Conservation (phyloP, 2,113 vertebrate species). For the Gadus macrocephalus region DNA sequence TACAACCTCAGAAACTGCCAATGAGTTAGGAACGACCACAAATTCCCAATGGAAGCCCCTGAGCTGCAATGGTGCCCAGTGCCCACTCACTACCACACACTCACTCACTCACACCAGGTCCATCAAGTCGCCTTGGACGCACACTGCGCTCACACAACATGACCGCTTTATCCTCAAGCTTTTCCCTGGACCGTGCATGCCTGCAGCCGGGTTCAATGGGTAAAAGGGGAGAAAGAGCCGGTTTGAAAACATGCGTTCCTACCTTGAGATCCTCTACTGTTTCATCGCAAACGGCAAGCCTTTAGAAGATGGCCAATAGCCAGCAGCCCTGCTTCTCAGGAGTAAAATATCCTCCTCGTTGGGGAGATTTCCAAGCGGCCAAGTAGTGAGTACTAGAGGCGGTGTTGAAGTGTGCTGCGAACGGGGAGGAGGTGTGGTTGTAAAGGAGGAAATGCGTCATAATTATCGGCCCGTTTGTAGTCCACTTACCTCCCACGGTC, state of each 20-base stretch:
- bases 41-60: constrained; percentile 6
- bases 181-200: constrained; percentile 38
- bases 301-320: constrained; percentile 52
- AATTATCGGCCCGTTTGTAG: constrained; percentile 56
- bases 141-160: constrained; percentile 20
- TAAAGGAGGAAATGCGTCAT: constrained; percentile 61
- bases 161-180: constrained; percentile 28
- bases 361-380: constrained; percentile 55
- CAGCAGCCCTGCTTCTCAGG: constrained; percentile 51
- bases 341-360: constrained; percentile 54
- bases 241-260: constrained; percentile 32
- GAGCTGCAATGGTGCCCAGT: background rate
- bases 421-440: constrained; percentile 24
- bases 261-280: constrained; percentile 61
- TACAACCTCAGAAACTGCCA: constrained; percentile 14
- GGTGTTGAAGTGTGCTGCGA: constrained; percentile 29
- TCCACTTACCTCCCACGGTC: constrained; percentile 22
- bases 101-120: no score
- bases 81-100: no score
- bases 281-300: constrained; percentile 56
- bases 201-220: constrained; percentile 31
- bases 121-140: constrained; percentile 5
- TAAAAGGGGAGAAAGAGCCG: constrained; percentile 32
- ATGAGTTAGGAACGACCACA: constrained; percentile 30
- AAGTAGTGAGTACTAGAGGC: constrained; percentile 32